Evolutionary conservation across 2,113 vertebrate species (phyloP), one percentile per base, ranked within the genome.

Genomic region (Nanorana parkeri): DNA sequence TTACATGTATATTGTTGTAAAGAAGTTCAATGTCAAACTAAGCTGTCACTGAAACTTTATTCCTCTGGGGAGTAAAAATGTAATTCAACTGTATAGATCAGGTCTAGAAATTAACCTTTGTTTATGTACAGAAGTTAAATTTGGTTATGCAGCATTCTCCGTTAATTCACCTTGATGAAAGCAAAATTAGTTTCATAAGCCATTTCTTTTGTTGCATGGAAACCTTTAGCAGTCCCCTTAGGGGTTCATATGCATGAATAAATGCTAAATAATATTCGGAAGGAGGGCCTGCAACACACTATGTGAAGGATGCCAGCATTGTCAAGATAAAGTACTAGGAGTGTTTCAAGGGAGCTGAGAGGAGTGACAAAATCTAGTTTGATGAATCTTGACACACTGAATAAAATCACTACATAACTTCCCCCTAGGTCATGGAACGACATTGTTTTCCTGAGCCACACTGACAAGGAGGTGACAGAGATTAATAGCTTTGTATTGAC

Each of bases 401-500:
- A 94, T 95, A 94, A 95, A 94, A 91, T 95, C 92, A 89, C 93
- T 89, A 90, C 90, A 83, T 85, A 86, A 89, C 91, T 91, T 91
- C 80, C 86, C 72, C 92, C 87, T 88, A 92, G 95, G 94, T 96
- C 94, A 96, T 90, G 90, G 94, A 91, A 93, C 88, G 85, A 92
- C 90, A 91, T 93, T 94, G 93, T 93, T 94, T 94, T 90, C 90
- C 92, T 91, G 92, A 93, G 90, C 88, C 32, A 78, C 85, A 86
- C 89, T 92, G 95, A 96, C 93, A 93, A 94, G 90, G 7, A 93
- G 95, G 96, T 97, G 97, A 97, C 96, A 96, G 93, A 97, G 97
- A 98, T 99, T 97, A 99, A 99, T 98, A 97, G 97, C 96, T 94
- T 93, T 88, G 91, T 95, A 96, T 96, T 96, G 96, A 97, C 95